Evolutionary conservation across 2,113 vertebrate species (phyloP).

Genomic region (Promerops cafer): DNA sequence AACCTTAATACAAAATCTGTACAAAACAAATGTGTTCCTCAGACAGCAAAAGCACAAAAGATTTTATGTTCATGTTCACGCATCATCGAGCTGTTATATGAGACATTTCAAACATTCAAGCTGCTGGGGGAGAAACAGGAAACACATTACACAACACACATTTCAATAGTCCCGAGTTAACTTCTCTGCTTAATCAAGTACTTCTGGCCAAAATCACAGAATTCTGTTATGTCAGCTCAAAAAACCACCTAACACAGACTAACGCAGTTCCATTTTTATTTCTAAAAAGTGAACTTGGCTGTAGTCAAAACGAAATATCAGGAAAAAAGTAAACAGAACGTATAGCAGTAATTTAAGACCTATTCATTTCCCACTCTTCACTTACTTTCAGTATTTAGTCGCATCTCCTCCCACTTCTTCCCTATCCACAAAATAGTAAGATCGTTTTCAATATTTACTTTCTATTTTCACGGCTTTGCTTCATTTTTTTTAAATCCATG

Average conservation of each 20-base stretch:
- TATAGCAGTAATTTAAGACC: background rate
- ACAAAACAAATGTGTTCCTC: background rate
- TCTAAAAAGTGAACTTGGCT: background rate
- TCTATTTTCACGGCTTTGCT: background rate
- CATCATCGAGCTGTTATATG: background rate
- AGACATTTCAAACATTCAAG: background rate
- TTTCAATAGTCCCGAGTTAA: background rate
- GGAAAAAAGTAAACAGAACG: background rate
- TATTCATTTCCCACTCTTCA: background rate
- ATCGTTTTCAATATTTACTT: background rate
- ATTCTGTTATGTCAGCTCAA: background rate
- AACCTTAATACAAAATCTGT: background rate
- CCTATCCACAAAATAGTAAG: background rate
- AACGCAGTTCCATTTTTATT: background rate
- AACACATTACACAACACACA: background rate
- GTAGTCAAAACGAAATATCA: background rate
- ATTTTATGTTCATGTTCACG: background rate
- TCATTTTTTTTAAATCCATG: fast-evolving
- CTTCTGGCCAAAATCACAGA: background rate
- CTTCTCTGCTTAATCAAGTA: background rate
- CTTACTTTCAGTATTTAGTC: background rate
- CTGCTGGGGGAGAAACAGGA: background rate
- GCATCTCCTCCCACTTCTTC: background rate
- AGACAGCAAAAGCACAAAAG: background rate
- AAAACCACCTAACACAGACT: background rate